Conservation (phyloP, 2,888 invertebrate species). For the Pollenia griseotomentosa region DNA sequence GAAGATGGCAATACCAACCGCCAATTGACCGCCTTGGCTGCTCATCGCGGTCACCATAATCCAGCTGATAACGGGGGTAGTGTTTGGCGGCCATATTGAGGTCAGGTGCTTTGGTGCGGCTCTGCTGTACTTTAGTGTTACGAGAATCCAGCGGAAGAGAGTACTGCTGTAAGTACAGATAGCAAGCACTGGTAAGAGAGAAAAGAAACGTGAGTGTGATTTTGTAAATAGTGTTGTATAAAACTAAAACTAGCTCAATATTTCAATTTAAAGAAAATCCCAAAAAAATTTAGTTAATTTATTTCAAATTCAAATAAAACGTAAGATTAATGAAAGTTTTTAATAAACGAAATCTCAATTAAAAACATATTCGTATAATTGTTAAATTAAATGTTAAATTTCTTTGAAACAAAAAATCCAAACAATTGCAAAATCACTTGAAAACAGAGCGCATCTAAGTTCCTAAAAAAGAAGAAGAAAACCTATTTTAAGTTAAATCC, state of each 20-base stretch:
- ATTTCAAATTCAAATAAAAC: conserved; percentile 42
- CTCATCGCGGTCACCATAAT: conserved; percentile 84
- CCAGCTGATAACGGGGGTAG: conserved; percentile 86
- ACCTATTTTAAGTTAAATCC: conserved; percentile 48
- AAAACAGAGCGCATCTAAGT: conserved; percentile 76
- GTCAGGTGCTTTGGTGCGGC: conserved; percentile 83
- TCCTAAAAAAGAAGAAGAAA: conserved; percentile 70
- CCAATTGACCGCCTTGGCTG: conserved; percentile 83
- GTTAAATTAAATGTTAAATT: conserved; percentile 67
- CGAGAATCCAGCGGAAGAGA: conserved; percentile 76
- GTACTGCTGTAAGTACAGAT: conserved; percentile 68
- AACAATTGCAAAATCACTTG: conserved; percentile 62
- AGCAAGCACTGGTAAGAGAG: conserved; percentile 73
- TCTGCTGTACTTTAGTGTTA: conserved; percentile 83
- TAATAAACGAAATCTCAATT: conserved; percentile 1
- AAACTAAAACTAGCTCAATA: conserved; percentile 56
- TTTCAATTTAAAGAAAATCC: not conserved
- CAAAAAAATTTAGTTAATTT: conserved; percentile 61
- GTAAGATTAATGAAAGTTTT: conserved; percentile 21
- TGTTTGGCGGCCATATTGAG: conserved; percentile 91
- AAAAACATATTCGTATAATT: conserved; percentile 38
- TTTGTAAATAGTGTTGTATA: conserved; percentile 61
- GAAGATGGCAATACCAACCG: conserved; percentile 83
- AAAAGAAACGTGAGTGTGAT: conserved; percentile 29
- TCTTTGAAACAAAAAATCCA: conserved; percentile 7